phyloP scores from a whole-genome alignment of 2,113 vertebrate species.

The Carlito syrichta region DNA sequence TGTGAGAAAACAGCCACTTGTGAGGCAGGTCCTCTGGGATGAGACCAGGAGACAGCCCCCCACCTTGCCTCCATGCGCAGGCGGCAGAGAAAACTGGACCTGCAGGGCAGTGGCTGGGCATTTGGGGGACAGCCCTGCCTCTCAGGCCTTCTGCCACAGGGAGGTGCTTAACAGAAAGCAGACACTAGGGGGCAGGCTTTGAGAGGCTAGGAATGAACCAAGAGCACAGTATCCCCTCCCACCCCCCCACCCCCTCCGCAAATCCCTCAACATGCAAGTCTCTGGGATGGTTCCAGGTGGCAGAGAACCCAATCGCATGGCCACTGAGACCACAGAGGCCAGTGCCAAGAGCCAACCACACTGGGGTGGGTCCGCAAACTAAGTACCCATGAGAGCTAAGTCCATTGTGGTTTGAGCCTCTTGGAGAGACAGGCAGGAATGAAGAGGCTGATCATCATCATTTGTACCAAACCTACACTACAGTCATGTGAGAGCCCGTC shows the following conservation, averaged over 20 bases:
- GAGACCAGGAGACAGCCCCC: neutral
- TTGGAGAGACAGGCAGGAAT: neutral
- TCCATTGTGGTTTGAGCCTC: neutral
- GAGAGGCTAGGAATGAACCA: neutral
- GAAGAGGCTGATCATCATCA: neutral
- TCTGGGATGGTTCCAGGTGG: neutral
- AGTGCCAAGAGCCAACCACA: neutral
- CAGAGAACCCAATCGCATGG: neutral
- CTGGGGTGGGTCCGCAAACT: neutral
- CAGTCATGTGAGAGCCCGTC: too few relatives aligned
- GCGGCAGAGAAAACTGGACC: neutral
- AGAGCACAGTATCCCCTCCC: neutral
- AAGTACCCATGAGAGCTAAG: fast-evolving
- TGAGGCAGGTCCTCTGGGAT: neutral
- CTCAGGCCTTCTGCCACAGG: neutral
- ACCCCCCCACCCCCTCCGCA: too few relatives aligned
- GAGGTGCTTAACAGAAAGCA: neutral
- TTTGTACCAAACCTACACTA: neutral
- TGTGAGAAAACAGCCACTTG: neutral
- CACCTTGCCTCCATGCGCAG: neutral
- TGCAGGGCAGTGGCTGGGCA: neutral
- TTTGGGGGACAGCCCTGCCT: neutral
- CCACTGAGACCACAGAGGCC: neutral
- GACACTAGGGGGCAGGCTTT: neutral
- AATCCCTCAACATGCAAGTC: fast-evolving